Conservation (phyloP, 2,888 invertebrate genomes). For the Ophion ellenae region DNA sequence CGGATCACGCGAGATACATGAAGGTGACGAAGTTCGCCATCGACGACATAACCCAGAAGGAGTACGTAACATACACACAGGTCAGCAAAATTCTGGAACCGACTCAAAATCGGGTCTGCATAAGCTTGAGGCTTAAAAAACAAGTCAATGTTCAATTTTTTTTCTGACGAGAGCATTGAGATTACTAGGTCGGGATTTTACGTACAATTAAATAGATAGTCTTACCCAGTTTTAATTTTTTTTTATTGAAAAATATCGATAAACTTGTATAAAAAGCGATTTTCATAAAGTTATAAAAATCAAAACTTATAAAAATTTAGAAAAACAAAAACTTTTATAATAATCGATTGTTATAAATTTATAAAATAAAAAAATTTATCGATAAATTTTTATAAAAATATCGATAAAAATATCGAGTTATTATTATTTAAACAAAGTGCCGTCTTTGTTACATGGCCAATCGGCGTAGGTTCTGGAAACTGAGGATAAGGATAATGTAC, state of each 20-base stretch:
- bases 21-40: conserved; percentile 72
- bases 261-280: background rate
- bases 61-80: conserved; percentile 70
- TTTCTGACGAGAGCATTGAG: background rate
- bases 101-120: background rate
- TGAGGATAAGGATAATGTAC: no score
- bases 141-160: no score
- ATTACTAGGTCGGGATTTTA: background rate
- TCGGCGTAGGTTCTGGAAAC: no score
- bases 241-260: background rate
- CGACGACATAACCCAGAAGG: background rate
- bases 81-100: conserved; percentile 55
- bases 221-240: background rate
- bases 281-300: no score
- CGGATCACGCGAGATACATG: conserved; percentile 88
- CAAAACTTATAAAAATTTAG: no score
- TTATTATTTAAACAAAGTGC: background rate
- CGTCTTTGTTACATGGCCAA: no score
- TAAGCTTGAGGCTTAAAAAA: background rate
- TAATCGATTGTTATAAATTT: no score
- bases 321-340: no score
- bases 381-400: no score
- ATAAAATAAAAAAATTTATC: no score
- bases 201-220: background rate
- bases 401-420: background rate